phyloP scores from a whole-genome alignment of 2,113 vertebrate genomes.

The Turnix velox region DNA sequence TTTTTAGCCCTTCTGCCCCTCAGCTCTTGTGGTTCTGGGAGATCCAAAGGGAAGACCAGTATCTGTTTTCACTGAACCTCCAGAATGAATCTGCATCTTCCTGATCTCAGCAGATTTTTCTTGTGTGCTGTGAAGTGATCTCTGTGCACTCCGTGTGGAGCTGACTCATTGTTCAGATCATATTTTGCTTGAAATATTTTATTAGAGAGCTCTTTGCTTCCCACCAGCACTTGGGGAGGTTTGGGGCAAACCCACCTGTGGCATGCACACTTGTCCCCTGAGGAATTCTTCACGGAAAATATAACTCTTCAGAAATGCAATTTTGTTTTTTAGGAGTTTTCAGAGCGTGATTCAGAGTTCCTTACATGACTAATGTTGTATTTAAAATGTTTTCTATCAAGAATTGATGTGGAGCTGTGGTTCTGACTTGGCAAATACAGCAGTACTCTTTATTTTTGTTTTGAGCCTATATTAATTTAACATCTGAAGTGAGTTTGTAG shows the following conservation, averaged over 20 bases:
- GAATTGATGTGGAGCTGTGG: constrained; percentile 24
- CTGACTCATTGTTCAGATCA: background rate
- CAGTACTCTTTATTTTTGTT: constrained; percentile 56
- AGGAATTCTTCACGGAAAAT: constrained; percentile 20
- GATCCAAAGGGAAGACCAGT: background rate
- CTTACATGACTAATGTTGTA: constrained; percentile 33
- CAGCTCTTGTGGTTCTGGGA: background rate
- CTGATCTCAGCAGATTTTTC: background rate
- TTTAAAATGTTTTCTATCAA: constrained; percentile 52
- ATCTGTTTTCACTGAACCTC: background rate
- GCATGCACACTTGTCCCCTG: background rate
- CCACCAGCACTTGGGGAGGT: background rate
- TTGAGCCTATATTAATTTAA: constrained; percentile 52
- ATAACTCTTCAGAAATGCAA: background rate
- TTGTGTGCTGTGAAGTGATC: background rate
- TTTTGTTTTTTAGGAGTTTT: constrained; percentile 1
- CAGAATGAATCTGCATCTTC: background rate
- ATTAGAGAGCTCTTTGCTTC: background rate
- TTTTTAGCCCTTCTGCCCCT: background rate
- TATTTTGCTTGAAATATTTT: background rate
- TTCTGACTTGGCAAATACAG: constrained; percentile 52
- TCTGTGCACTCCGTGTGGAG: background rate
- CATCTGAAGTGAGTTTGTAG: constrained; percentile 39
- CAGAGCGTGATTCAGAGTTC: constrained; percentile 28
- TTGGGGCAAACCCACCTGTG: background rate